Percentiles rank a stretch among this genome's conserved stretches.
phyloP scores from a whole-genome alignment of 2,888 invertebrate genomes.

The Colletes collaris region DNA sequence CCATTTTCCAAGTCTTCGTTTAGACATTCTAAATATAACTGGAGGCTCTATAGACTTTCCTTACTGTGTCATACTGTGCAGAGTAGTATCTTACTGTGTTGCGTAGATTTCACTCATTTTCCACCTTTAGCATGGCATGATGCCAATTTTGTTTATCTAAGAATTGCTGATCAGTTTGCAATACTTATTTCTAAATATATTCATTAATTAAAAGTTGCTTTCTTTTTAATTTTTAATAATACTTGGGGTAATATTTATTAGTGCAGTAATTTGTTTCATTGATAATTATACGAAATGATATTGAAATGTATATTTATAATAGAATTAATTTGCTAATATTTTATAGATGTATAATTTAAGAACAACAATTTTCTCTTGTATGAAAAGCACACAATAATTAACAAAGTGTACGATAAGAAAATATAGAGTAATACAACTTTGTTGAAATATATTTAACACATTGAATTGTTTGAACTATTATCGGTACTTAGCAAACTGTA shows the following conservation, averaged over 20 bases:
- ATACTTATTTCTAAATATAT: conserved; percentile 39
- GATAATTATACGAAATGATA: not conserved
- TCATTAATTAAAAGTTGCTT: conserved; percentile 41
- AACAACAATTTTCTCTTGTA: not conserved
- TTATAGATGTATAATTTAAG: conserved; percentile 1
- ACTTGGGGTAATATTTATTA: conserved; percentile 15
- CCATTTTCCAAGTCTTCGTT: conserved; percentile 83
- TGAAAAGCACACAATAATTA: not conserved
- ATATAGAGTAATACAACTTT: conserved; percentile 3
- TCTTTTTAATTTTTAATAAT: conserved; percentile 10
- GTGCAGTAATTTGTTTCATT: not conserved
- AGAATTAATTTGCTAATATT: no score
- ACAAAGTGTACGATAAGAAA: not conserved
- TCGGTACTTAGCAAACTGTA: not conserved
- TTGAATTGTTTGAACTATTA: not conserved
- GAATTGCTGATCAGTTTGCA: conserved; percentile 69
- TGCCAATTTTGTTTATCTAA: conserved; percentile 75
- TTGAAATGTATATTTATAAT: not conserved
- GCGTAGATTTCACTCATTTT: conserved; percentile 77
- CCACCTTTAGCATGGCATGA: conserved; percentile 75
- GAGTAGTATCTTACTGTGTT: conserved; percentile 76
- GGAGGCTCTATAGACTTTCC: conserved; percentile 78
- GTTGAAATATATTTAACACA: not conserved
- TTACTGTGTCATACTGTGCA: conserved; percentile 76
- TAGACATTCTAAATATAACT: conserved; percentile 82